Evolutionary conservation across 1,140 invertebrate species (phyloP).

Genomic region (Papilio dardanus): DNA sequence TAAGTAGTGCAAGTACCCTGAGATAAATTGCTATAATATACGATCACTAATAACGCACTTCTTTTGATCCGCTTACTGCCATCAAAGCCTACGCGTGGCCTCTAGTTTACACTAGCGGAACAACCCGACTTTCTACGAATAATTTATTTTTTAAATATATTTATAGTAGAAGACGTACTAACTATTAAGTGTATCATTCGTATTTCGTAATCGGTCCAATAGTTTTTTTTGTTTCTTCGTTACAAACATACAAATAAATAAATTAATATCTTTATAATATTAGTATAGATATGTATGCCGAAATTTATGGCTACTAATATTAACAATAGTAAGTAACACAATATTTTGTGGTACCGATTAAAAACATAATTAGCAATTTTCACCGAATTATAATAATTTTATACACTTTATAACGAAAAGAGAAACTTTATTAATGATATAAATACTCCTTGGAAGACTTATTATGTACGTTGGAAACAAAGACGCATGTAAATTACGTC

Average conservation of each 20-base stretch:
- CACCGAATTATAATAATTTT: too few relatives aligned
- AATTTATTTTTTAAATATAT: background rate
- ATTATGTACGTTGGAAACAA: background rate
- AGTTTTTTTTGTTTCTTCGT: background rate
- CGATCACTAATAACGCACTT: background rate
- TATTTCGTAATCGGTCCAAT: too few relatives aligned
- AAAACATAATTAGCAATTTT: background rate
- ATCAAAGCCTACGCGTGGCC: background rate
- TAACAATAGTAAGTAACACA: too few relatives aligned
- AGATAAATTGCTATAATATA: background rate
- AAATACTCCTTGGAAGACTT: background rate
- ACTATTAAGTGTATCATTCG: too few relatives aligned
- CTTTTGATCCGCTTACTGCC: slow-evolving; percentile 3
- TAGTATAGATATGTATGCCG: too few relatives aligned
- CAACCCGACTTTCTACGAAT: background rate
- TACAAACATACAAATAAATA: background rate
- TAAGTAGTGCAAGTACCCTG: background rate
- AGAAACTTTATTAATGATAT: background rate
- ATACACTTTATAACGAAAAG: background rate
- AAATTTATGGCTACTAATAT: too few relatives aligned
- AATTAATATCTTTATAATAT: too few relatives aligned
- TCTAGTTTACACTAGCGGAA: background rate
- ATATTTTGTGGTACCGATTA: too few relatives aligned
- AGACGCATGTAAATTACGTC: background rate
- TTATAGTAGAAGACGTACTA: background rate